Conservation (phyloP, 2,888 invertebrate species). For the Acronicta alni region DNA sequence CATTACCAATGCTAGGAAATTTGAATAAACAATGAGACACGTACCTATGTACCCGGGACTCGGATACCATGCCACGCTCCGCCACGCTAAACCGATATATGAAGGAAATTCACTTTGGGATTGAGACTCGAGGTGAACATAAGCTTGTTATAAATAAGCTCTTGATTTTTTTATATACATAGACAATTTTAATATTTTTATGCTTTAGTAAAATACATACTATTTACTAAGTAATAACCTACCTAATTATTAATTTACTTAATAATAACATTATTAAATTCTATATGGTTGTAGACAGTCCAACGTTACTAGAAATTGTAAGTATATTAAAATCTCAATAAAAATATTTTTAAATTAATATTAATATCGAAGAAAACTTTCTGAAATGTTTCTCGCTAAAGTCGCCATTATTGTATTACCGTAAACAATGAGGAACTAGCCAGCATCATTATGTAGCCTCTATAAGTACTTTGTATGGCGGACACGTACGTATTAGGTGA, state of each 20-base stretch:
- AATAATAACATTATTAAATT: too few relatives aligned
- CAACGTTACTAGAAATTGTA: too few relatives aligned
- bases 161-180: too few relatives aligned
- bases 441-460: constrained; percentile 19
- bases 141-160: background rate
- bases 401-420: background rate
- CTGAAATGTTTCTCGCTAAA: background rate
- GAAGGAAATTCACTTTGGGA: constrained; percentile 32
- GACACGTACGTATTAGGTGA: constrained; percentile 43
- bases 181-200: too few relatives aligned
- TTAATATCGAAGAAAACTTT: too few relatives aligned
- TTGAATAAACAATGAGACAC: constrained; percentile 64
- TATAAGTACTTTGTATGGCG: constrained; percentile 13
- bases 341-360: too few relatives aligned
- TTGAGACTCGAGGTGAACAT: background rate
- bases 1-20: constrained; percentile 45
- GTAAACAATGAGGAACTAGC: constrained; percentile 30
- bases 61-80: constrained; percentile 18
- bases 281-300: too few relatives aligned
- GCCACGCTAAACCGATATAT: constrained; percentile 12
- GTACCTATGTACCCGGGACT: constrained; percentile 16
- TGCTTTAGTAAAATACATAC: too few relatives aligned
- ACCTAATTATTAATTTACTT: too few relatives aligned
- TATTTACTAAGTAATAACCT: too few relatives aligned
- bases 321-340: too few relatives aligned